phyloP scores from a whole-genome alignment of 2,888 invertebrate genomes.

The Andricus curvator region DNA sequence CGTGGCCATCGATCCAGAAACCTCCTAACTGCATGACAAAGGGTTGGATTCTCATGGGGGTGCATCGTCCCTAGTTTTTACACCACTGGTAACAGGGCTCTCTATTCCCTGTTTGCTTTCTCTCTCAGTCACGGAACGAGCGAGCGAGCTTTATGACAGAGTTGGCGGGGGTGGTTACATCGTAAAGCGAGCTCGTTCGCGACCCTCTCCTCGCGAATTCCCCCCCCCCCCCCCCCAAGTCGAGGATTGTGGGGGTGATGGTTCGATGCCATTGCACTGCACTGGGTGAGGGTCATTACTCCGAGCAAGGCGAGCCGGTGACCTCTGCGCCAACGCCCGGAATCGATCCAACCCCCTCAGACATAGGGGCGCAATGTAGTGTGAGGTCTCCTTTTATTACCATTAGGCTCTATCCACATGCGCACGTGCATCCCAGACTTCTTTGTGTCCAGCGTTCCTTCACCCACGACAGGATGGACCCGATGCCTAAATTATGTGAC shows the following conservation, averaged over 20 bases:
- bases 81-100: constrained; percentile 28
- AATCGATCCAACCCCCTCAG: constrained; percentile 75
- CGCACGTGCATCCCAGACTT: constrained; percentile 42
- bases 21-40: neutral
- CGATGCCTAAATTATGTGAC: constrained; percentile 10
- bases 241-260: constrained; percentile 50
- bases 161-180: constrained; percentile 49
- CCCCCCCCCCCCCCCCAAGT: constrained; percentile 73
- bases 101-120: constrained; percentile 41
- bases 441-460: constrained; percentile 20
- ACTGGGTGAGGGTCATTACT: constrained; percentile 79
- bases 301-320: constrained; percentile 77
- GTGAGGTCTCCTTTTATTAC: constrained; percentile 61
- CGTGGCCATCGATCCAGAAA: neutral
- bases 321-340: constrained; percentile 78
- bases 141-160: constrained; percentile 52
- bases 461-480: constrained; percentile 10
- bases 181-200: constrained; percentile 51
- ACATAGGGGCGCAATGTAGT: constrained; percentile 72
- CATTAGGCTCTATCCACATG: constrained; percentile 32
- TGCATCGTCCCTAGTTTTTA: neutral
- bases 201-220: constrained; percentile 31
- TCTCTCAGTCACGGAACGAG: constrained; percentile 49
- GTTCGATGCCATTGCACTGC: constrained; percentile 77
- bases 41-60: neutral